Conservation (phyloP, 2,797 vertebrate genomes). For the Chrysocyon brachyurus region DNA sequence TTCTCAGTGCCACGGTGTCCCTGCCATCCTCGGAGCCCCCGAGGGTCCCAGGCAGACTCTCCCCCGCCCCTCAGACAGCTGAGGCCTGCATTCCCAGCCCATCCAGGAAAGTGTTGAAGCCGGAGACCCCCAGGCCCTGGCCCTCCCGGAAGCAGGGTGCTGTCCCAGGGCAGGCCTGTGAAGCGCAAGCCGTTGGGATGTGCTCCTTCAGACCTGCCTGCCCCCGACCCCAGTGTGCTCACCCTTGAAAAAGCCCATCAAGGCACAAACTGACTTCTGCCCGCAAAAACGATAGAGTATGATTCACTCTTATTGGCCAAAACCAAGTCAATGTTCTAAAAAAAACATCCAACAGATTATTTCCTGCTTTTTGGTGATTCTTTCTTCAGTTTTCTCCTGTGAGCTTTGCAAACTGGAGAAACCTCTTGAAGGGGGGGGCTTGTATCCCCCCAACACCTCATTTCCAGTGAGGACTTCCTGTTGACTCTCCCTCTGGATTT, state of each 20-base stretch:
- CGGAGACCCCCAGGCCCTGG: not conserved
- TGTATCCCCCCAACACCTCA: not conserved
- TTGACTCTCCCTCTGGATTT: not conserved
- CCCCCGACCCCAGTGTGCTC: not conserved
- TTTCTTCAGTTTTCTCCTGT: not conserved
- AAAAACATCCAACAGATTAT: not conserved
- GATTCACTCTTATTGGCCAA: not conserved
- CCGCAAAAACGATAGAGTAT: rapidly evolving
- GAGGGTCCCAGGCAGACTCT: not conserved
- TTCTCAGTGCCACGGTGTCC: too few relatives aligned
- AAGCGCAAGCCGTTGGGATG: too few relatives aligned
- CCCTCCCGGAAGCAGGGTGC: not conserved
- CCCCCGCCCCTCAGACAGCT: not conserved
- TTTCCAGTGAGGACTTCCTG: not conserved
- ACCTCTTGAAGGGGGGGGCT: not conserved
- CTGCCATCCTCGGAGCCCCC: not conserved
- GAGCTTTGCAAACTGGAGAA: not conserved
- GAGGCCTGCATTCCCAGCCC: not conserved
- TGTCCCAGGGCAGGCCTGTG: not conserved
- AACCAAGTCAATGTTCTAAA: not conserved
- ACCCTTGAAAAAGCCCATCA: not conserved
- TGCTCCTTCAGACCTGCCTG: too few relatives aligned
- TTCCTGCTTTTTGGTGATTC: not conserved
- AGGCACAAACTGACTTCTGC: not conserved
- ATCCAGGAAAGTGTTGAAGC: not conserved